Percentiles rank a stretch among this genome's conserved stretches.
phyloP scores from a whole-genome alignment of 2,888 invertebrate species.

The Eilema depressum region DNA sequence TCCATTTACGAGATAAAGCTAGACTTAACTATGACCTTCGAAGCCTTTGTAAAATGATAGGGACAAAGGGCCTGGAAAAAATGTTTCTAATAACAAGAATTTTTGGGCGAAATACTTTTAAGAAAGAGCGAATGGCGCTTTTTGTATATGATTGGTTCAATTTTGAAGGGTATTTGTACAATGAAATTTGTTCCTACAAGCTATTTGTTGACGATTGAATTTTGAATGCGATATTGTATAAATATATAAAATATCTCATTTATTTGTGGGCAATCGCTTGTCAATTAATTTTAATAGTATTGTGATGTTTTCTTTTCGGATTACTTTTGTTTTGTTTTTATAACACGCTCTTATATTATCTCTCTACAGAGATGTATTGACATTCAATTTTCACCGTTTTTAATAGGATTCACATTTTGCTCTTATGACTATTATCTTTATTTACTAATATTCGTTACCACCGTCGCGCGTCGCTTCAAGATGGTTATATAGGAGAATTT shows the following conservation, averaged over 20 bases:
- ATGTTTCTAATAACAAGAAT: constrained; percentile 13
- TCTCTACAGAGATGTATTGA: no score
- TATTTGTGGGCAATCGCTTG: background rate
- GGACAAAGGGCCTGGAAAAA: constrained; percentile 5
- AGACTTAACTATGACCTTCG: constrained; percentile 12
- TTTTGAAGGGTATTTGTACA: background rate
- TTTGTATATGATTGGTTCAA: background rate
- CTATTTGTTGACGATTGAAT: background rate
- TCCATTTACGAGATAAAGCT: constrained; percentile 21
- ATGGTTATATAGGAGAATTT: no score
- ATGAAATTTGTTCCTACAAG: background rate
- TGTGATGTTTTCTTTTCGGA: no score
- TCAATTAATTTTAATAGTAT: background rate
- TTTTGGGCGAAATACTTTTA: background rate
- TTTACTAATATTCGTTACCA: no score
- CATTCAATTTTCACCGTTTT: no score
- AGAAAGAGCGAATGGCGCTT: background rate
- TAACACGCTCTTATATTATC: no score
- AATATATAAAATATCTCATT: background rate
- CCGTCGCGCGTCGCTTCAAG: no score
- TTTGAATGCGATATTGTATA: background rate
- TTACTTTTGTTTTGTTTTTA: no score
- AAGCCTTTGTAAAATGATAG: constrained; percentile 11
- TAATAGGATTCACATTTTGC: no score
- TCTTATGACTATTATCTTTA: no score